These are phyloP conservation scores for Hexactinellida sp. DNA, from an alignment of 37 sponge, comb jelly and placozoan genomes.

Conservation along the genomic window DNA sequence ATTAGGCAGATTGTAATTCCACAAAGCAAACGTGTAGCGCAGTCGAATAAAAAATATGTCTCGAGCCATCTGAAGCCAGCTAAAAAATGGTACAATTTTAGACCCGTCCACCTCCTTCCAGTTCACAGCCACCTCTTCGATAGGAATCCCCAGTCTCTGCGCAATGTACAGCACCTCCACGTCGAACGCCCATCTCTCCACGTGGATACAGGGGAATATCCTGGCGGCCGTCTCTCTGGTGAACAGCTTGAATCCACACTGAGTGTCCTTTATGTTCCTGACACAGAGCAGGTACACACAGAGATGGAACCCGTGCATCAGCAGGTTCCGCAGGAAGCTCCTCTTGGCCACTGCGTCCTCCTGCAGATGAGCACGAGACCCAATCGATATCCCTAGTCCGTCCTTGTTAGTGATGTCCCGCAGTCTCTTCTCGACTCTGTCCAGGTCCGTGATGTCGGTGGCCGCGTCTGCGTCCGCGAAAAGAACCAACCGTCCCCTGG, in stretches of 20 bases:
- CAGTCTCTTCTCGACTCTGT: constrained; percentile 53
- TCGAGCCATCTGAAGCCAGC: constrained; percentile 92
- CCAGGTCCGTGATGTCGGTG: constrained; percentile 65
- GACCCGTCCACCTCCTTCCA: constrained; percentile 98
- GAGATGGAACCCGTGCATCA: constrained; percentile 91
- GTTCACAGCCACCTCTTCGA: constrained; percentile 87
- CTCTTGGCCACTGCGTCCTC: constrained; percentile 88
- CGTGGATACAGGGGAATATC: constrained; percentile 62
- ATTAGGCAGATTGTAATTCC: constrained; percentile 30
- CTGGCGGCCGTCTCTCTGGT: constrained; percentile 56
- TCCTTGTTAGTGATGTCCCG: constrained; percentile 9
- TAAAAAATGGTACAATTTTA: constrained; percentile 78
- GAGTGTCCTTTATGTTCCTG: constrained; percentile 81
- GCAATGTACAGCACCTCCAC: constrained; percentile 91
- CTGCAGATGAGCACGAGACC: constrained; percentile 93
- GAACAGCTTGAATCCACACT: constrained; percentile 98
- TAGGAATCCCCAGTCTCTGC: constrained; percentile 63
- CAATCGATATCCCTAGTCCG: constrained; percentile 42
- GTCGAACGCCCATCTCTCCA: constrained; percentile 99
- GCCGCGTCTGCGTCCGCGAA: constrained; percentile 98
- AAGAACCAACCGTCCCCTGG: constrained; percentile 62
- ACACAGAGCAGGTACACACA: constrained; percentile 76
- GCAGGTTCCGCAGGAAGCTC: constrained; percentile 72
- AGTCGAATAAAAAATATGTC: constrained; percentile 77
- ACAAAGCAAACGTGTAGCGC: constrained; percentile 64